Conservation (phyloP, 2,888 invertebrate genomes). For the Sesamia inferens region DNA sequence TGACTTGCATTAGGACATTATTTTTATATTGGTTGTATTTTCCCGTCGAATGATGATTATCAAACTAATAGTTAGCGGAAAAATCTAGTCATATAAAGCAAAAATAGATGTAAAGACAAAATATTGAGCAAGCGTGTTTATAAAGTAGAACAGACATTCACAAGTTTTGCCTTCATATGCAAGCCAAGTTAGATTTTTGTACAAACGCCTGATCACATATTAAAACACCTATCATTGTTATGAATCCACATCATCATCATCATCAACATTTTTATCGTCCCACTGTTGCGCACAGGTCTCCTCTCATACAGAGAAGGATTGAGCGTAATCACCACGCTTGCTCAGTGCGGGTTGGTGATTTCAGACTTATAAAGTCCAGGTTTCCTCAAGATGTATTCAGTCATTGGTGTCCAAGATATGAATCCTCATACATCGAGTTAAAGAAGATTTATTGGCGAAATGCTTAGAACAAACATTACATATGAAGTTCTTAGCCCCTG, state of each 20-base stretch:
- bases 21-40: neutral
- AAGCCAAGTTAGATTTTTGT: constrained; percentile 68
- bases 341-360: too few species aligned
- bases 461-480: constrained; percentile 76
- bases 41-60: neutral
- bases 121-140: neutral
- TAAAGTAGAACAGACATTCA: neutral
- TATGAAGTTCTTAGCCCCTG: constrained; percentile 79
- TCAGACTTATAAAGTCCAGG: too few species aligned
- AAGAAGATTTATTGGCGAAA: constrained; percentile 72
- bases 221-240: constrained; percentile 66
- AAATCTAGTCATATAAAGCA: neutral
- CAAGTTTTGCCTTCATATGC: constrained; percentile 65
- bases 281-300: too few species aligned
- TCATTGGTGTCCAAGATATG: too few species aligned
- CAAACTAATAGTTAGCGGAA: fast-evolving
- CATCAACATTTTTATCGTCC: too few species aligned
- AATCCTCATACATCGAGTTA: constrained; percentile 76
- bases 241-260: too few species aligned
- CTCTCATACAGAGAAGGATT: too few species aligned
- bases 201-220: constrained; percentile 67
- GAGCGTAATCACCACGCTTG: too few species aligned
- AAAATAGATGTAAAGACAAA: neutral
- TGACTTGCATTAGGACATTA: neutral
- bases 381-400: too few species aligned